A percentile compares a stretch with the other conserved stretches of the same genome.
These are phyloP conservation scores for Phoxinus dragarum DNA, from an alignment of 2,797 vertebrate species.

Conservation along the genomic window DNA sequence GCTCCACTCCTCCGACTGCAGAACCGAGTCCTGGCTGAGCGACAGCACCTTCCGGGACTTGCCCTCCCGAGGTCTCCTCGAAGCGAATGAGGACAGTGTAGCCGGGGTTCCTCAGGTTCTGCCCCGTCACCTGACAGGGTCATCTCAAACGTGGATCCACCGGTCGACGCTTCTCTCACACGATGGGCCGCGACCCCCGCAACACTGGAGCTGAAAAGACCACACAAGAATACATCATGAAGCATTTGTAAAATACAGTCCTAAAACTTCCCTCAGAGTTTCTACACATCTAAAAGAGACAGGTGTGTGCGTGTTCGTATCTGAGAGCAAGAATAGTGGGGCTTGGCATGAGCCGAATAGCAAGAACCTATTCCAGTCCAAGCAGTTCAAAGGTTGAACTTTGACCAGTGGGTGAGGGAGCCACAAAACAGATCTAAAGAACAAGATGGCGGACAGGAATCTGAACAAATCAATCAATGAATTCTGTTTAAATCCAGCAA, in stretches of 20 bases:
- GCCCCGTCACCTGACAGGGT: slow-evolving; percentile 81
- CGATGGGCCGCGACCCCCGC: slow-evolving; percentile 82
- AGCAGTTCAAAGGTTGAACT: background rate
- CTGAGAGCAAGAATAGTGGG: background rate
- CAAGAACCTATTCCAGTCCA: background rate
- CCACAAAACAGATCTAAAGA: background rate
- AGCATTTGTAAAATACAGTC: background rate
- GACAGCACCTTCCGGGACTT: slow-evolving; percentile 84
- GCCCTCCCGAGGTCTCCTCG: slow-evolving; percentile 75
- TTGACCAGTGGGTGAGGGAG: background rate
- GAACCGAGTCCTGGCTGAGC: slow-evolving; percentile 85
- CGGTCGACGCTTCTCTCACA: slow-evolving; percentile 84
- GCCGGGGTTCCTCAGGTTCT: slow-evolving; percentile 86
- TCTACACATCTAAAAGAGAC: background rate
- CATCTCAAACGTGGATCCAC: slow-evolving; percentile 95
- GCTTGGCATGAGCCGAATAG: background rate
- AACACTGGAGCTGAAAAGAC: slow-evolving; percentile 81
- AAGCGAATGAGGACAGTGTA: slow-evolving; percentile 89
- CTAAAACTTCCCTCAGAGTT: background rate
- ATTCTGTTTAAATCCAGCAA: background rate
- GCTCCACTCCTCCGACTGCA: slow-evolving; percentile 84
- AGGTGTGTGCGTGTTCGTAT: background rate
- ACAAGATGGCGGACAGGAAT: background rate
- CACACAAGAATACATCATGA: slow-evolving; percentile 35
- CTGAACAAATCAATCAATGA: background rate